Evolutionary conservation across 2,113 vertebrate genomes (phyloP), one percentile per base, ranked within the genome.

Genomic region (Megaptera novaeangliae): DNA sequence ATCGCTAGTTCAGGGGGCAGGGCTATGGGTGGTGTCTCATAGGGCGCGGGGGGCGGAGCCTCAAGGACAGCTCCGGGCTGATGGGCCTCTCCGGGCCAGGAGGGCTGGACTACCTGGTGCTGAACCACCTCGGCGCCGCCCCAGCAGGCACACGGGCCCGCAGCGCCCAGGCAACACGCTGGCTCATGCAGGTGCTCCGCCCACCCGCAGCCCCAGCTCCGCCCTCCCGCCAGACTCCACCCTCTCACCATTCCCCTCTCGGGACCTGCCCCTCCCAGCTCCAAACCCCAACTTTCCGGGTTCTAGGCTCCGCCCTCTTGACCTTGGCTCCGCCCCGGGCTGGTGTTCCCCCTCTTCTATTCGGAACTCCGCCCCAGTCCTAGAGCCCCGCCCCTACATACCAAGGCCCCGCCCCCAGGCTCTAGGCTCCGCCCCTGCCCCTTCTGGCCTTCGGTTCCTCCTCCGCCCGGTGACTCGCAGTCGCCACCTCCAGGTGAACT

Each of bases 61-160:
- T 75, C 27, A n/a, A 61, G 25, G 57, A 63, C 52, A 39, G 8
- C 41, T 63, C 13, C 9, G 21, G 18, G 34, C 61, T 91, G 68
- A 72, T 46, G 7, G 14, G 81, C 82, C 23, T 78, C 41, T 95
- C 95, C 41, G 87, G 0, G 49, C n/a, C 96, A 99, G 99, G 99
- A 44, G 99, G 99, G 3, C 96, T 99, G 98, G 99, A 99, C 95
- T 99, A 99, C 92, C 91, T 99, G 21, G 98, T 99, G 86, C 96
- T 99, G 90, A 99, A 99, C 96, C 99, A 99, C 97, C 98, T 99
- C 0, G 99, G 99, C 2, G 7, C 80, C 0, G 98, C 92, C 88
- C 98, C 96, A 20, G 99, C 99, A 92, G 92, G 96, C 92, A 98
- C 99, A 98, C 99, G 99, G 99, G 71, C 95, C 0, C 99, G 98